Conservation (phyloP, 2,888 invertebrate species). For the Creontiades dilutus region DNA sequence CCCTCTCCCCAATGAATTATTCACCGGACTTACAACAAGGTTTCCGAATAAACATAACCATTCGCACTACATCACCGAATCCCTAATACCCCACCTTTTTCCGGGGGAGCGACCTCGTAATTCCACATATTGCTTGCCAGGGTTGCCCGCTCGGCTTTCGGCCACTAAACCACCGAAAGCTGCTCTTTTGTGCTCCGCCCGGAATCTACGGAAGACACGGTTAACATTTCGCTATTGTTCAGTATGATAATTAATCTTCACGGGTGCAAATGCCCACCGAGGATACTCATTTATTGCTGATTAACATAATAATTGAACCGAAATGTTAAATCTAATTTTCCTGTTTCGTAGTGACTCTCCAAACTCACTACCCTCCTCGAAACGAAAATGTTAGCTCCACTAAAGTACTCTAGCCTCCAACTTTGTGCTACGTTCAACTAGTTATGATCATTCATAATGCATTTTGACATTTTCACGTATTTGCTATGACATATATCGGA, state of each 20-base stretch:
- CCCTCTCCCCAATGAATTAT: slow-evolving; percentile 54
- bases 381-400: no score
- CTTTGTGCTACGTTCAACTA: no score
- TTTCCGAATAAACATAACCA: slow-evolving; percentile 68
- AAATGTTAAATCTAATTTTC: no score
- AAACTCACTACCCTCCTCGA: no score
- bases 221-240: neutral
- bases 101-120: slow-evolving; percentile 19
- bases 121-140: slow-evolving; percentile 15
- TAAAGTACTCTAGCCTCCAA: no score
- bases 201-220: neutral
- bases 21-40: slow-evolving; percentile 57
- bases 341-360: no score
- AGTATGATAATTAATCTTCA: neutral
- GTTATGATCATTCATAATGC: no score
- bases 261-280: neutral
- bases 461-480: no score
- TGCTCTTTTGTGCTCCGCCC: neutral
- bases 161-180: slow-evolving; percentile 33
- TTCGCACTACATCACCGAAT: slow-evolving; percentile 63
- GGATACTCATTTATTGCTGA: no score
- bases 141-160: neutral
- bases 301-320: no score
- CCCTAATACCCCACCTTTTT: slow-evolving; percentile 56
- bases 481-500: no score